phyloP scores from a whole-genome alignment of 2,888 invertebrate genomes.

The Alentia gelatinosa region DNA sequence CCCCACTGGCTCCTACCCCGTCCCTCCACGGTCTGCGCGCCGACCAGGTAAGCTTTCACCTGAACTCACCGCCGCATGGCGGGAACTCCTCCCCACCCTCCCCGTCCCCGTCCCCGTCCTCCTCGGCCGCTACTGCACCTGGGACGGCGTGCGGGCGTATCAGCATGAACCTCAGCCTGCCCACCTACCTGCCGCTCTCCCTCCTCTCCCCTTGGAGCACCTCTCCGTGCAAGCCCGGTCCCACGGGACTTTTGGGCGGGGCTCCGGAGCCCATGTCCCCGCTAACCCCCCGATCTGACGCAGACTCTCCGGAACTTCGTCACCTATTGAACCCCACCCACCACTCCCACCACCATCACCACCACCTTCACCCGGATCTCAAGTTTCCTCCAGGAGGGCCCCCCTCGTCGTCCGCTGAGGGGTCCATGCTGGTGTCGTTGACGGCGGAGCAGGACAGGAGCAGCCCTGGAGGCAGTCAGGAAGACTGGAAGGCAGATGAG shows the following conservation, averaged over 20 bases:
- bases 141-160: not conserved
- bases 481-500: constrained; percentile 44
- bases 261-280: not conserved
- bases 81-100: not conserved
- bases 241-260: not conserved
- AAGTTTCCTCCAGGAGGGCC: not conserved
- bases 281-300: not conserved
- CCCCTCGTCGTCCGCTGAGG: not conserved
- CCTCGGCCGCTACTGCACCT: not conserved
- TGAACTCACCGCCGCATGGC: not conserved
- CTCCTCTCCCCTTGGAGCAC: constrained; percentile 30
- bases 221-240: not conserved
- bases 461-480: not conserved
- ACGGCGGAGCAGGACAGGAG: not conserved
- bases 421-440: not conserved
- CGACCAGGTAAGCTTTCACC: not conserved
- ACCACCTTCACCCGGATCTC: not conserved
- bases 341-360: not conserved
- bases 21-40: constrained; percentile 20
- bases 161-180: constrained; percentile 2
- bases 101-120: not conserved
- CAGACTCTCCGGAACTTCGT: not conserved
- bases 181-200: constrained; percentile 34
- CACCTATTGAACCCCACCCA: not conserved
- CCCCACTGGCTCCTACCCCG: not conserved